Conservation (phyloP, 2,113 vertebrate genomes). For the Stigmatopora argus region DNA sequence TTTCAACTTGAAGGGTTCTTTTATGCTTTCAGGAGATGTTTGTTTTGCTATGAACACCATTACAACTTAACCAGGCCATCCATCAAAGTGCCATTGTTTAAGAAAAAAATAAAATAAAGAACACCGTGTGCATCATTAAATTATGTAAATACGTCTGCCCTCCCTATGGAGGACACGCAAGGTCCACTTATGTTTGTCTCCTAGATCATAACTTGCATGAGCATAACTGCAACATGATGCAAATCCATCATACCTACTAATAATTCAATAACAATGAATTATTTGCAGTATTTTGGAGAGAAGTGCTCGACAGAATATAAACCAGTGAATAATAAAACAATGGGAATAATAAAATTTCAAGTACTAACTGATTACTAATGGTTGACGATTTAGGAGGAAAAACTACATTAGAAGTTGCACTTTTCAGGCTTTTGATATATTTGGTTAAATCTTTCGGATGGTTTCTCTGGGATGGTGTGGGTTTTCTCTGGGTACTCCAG, state of each 20-base stretch:
- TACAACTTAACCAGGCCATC: neutral
- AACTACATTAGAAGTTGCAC: no score
- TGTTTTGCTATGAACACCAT: neutral
- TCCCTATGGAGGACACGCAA: neutral
- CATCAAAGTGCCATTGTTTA: conserved; percentile 1
- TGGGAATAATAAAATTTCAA: no score
- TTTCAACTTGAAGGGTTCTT: neutral
- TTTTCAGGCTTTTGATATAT: no score
- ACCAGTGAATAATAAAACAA: neutral
- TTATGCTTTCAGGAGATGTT: neutral
- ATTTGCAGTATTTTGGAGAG: neutral
- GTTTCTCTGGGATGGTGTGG: no score
- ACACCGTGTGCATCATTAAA: neutral
- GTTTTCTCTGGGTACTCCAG: no score
- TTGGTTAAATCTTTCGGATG: no score
- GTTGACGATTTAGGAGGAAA: no score
- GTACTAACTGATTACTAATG: no score
- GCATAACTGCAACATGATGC: neutral
- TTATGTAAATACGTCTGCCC: conserved; percentile 1
- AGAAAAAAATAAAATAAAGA: neutral
- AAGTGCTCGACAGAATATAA: conserved; percentile 2
- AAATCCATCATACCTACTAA: conserved; percentile 4
- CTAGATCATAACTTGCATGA: neutral
- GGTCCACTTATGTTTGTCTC: neutral
- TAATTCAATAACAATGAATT: conserved; percentile 3